Base-by-base conservation (phyloP, 1,140 invertebrate species). In the Cotesia vestalis region DNA sequence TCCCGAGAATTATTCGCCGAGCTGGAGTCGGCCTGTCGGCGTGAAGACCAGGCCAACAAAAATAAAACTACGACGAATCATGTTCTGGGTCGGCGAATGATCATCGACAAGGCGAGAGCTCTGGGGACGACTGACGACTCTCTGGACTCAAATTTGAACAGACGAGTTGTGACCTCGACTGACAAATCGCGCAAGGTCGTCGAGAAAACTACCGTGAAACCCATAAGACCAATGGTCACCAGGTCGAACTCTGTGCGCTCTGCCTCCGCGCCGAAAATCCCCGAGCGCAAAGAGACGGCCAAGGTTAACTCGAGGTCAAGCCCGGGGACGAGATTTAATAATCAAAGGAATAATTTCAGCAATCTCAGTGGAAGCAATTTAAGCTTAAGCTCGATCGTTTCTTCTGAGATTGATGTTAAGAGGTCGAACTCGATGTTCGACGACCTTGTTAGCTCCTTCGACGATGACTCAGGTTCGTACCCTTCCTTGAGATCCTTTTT, bases 401-500 rank as follows among this genome's bases (percentile, higher is more conserved):
- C 83, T 9, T 81, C 79, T 38, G 83, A 84, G 8, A 4, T 77
- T 12, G 81, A 82, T 20, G 73, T 82, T 20, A 85, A 85, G 70
- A 78, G 81, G 36, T 85, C 84, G 38, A 82, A 81, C 66, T 86
- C 79, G 0, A 66, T 82, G 69, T 88, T 89, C 73, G 88, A 89
- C 75, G 88, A 89, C 75, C 79, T 89, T 70, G 85, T 88, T 61
- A 86, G 84, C 63, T 86, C 88, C 71, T 88, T 89, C 76, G 88
- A 88, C 63, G 86, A 88, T 73, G 86, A 88, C 4, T 74, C 71
- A 40, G 46, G 34, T 9, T 77, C 74, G n/a, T 79, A 80, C 62
- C 79, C 82, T 1, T 80, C 78, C 9, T 64, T 83, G 8, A 81
- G 70, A 55, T 81, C 79, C 57, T 71, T 81, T 55, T 67, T 84